Evolutionary conservation across 2,797 vertebrate genomes (phyloP).

Genomic region (Myotis vivesi): DNA sequence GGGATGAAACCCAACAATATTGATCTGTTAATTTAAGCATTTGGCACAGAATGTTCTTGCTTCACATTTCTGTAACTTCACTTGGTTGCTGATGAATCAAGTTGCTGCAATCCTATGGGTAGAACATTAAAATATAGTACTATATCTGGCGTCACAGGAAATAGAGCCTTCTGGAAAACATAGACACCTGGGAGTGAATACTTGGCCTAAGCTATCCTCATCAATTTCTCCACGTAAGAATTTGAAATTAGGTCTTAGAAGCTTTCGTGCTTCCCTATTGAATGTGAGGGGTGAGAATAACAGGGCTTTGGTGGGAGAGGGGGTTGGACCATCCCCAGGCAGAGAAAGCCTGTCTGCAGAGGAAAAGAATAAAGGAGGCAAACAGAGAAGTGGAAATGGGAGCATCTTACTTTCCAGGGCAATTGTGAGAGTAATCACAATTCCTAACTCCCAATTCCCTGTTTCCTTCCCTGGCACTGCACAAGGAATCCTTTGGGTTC

Average conservation of each 20-base stretch:
- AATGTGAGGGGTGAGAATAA: neutral
- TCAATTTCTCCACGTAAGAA: neutral
- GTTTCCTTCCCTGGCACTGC: neutral
- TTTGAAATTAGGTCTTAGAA: neutral
- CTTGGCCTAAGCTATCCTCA: neutral
- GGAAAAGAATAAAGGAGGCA: neutral
- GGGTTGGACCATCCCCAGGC: neutral
- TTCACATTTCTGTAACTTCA: neutral
- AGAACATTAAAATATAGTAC: neutral
- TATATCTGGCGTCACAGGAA: neutral
- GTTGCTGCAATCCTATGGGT: neutral
- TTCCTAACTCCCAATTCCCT: neutral
- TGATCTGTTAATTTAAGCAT: constrained; percentile 24
- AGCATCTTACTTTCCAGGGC: neutral
- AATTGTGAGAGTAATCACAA: neutral
- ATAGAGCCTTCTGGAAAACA: neutral
- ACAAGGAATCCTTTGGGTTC: neutral
- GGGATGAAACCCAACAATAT: neutral
- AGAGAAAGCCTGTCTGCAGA: neutral
- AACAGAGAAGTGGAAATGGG: neutral
- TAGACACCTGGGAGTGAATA: neutral
- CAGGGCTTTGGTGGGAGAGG: neutral
- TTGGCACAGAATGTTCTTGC: neutral
- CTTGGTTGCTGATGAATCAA: constrained; percentile 26
- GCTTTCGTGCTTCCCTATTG: neutral